phyloP scores from a whole-genome alignment of 1,140 invertebrate species.

The Ceratoteleas bidentatus region DNA sequence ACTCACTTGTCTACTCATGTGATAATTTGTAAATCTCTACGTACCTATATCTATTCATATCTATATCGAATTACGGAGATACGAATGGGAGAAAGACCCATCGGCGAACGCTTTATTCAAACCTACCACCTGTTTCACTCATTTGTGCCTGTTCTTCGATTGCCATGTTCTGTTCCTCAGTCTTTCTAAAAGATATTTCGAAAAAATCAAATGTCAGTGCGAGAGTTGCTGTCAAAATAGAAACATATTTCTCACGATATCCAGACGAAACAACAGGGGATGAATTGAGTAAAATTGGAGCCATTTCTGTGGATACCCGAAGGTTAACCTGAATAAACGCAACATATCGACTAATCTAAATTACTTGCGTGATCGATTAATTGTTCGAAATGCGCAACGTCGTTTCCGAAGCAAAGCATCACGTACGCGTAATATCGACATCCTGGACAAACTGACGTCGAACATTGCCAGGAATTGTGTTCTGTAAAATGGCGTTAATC shows the following conservation, averaged over 20 bases:
- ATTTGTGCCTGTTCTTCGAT: conserved; percentile 66
- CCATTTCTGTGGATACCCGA: no score
- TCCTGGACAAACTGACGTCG: background rate
- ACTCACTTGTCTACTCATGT: conserved; percentile 80
- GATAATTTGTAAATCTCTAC: conserved; percentile 80
- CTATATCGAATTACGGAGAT: conserved; percentile 59
- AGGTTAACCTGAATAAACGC: no score
- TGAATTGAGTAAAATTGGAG: no score
- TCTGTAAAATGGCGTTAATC: conserved; percentile 7
- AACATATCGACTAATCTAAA: no score
- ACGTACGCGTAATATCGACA: background rate
- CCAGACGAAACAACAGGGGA: no score
- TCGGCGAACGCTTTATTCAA: conserved; percentile 64
- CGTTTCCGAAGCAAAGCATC: background rate
- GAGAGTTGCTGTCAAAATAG: no score
- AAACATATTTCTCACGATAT: no score
- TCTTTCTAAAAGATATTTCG: background rate
- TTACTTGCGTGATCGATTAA: no score
- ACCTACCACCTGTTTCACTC: conserved; percentile 62
- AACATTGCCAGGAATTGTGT: background rate
- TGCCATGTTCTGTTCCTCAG: background rate
- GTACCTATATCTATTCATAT: conserved; percentile 74
- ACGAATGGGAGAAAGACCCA: conserved; percentile 28
- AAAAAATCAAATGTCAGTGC: background rate
- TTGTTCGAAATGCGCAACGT: no score